Conservation (phyloP, 2,797 vertebrate species). For the Salarias fasciatus region DNA sequence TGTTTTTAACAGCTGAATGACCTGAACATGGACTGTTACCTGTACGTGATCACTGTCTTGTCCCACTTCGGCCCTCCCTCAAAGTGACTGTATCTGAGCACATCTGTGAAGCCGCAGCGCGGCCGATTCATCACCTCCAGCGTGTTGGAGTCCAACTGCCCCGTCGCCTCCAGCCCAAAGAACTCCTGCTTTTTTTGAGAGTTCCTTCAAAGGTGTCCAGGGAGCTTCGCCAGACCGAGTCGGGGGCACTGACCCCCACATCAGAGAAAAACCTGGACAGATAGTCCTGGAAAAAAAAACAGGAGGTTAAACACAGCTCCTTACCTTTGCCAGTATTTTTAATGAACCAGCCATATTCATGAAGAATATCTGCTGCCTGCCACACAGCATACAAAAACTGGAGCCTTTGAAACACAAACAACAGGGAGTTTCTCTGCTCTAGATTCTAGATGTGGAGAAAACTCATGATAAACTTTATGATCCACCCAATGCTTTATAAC, state of each 20-base stretch:
- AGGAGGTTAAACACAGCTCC: not conserved
- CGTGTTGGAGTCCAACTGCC: constrained; percentile 82
- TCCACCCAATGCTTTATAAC: too few species aligned
- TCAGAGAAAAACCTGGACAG: constrained; percentile 59
- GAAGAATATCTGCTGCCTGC: too few species aligned
- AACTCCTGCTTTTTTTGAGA: constrained; percentile 88
- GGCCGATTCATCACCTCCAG: constrained; percentile 86
- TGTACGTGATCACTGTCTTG: constrained; percentile 86
- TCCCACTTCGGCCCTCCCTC: constrained; percentile 84
- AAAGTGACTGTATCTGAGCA: constrained; percentile 52
- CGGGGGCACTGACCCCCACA: constrained; percentile 47
- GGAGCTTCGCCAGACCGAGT: constrained; percentile 30
- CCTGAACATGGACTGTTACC: constrained; percentile 49
- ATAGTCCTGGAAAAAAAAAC: constrained; percentile 43
- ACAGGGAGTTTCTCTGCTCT: too few species aligned
- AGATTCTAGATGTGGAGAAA: too few species aligned
- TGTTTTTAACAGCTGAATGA: too few species aligned
- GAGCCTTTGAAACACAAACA: too few species aligned
- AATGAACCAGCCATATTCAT: too few species aligned
- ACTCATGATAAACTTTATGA: too few species aligned
- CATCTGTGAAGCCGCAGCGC: constrained; percentile 89
- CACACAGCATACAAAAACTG: too few species aligned
- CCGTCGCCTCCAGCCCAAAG: constrained; percentile 86
- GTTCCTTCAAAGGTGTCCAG: constrained; percentile 57
- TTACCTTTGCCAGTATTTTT: too few species aligned